These are phyloP conservation scores for Seladonia tumulorum DNA, from an alignment of 2,888 invertebrate species.

Conservation along the genomic window DNA sequence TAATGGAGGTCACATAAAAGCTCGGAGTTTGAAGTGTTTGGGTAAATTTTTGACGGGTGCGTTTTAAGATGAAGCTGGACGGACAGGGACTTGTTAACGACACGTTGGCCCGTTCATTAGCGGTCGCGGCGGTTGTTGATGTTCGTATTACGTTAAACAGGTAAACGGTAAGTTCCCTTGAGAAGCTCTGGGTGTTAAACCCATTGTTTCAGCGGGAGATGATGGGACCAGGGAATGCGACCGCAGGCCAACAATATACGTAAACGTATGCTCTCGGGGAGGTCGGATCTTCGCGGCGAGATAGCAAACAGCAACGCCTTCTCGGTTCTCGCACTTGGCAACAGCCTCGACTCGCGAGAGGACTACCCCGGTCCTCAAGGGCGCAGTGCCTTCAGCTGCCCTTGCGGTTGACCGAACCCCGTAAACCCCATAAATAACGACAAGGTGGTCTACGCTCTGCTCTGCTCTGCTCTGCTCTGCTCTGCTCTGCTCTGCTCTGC, in stretches of 20 bases:
- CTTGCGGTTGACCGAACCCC: constrained; percentile 77
- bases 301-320: constrained; percentile 75
- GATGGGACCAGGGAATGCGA: constrained; percentile 73
- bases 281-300: constrained; percentile 68
- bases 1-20: background rate
- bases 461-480: background rate
- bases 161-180: constrained; percentile 59
- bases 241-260: constrained; percentile 76
- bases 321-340: constrained; percentile 74
- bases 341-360: constrained; percentile 67
- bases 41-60: background rate
- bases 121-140: constrained; percentile 47
- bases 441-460: constrained; percentile 50
- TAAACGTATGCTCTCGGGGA: constrained; percentile 72
- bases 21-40: background rate
- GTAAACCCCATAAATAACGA: constrained; percentile 79
- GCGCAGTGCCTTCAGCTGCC: constrained; percentile 72
- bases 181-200: constrained; percentile 55
- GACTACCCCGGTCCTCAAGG: constrained; percentile 68
- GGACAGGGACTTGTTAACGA: background rate
- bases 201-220: constrained; percentile 68
- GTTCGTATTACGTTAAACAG: constrained; percentile 64
- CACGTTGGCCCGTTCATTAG: constrained; percentile 46
- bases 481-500: background rate
- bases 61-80: background rate